Base-by-base conservation (phyloP, 1,140 invertebrate species). In the Ostrea denselamellosa region DNA sequence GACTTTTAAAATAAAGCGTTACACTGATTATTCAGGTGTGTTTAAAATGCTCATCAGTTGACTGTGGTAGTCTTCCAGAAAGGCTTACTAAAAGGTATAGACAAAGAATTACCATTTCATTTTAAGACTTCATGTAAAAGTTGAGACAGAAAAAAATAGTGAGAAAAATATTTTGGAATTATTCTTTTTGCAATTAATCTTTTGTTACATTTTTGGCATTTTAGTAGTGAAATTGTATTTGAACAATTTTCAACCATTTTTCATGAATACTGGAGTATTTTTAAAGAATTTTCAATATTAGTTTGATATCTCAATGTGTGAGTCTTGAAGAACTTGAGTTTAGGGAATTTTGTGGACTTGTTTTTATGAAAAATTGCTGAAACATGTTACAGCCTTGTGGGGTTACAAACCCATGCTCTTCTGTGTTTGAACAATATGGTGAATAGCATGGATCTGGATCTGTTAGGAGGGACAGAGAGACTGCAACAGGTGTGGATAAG, bases 401-500 rank as follows among this genome's bases (percentile, higher is more conserved):
- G 89, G 52, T 89, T 95, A 25, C 96, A 96, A 90, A 95, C 95
- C 22, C 94, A 96, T 92, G 96, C 96, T 44, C 95, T 97, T 62
- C 92, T 97, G 17, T 97, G 96, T 91, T 90, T 97, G 56, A 97
- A 96, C 91, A 97, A 97, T 93, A 94, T 97, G 87, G 94, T 97
- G 53, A 95, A 95, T 10, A 95, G 93, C 77, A 92, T 97, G 85
- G 96, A 96, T 22, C 90, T 96, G 28, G 95, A 96, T 25, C 95
- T 95, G 62, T 92, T 97, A 56, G 96, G 96, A 44, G 96, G 96
- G 2, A 89, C 95, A 19, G 95, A 96, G 14, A 92, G 94, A 71
- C 91, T 96, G 56, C 95, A 95, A 88, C 92, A 92, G 85, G 94
- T 95, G 25, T 96, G 95, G 95, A 93, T 95, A 12, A 95, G 96